phyloP scores from a whole-genome alignment of 2,113 vertebrate genomes.

The Nyctibius bracteatus region DNA sequence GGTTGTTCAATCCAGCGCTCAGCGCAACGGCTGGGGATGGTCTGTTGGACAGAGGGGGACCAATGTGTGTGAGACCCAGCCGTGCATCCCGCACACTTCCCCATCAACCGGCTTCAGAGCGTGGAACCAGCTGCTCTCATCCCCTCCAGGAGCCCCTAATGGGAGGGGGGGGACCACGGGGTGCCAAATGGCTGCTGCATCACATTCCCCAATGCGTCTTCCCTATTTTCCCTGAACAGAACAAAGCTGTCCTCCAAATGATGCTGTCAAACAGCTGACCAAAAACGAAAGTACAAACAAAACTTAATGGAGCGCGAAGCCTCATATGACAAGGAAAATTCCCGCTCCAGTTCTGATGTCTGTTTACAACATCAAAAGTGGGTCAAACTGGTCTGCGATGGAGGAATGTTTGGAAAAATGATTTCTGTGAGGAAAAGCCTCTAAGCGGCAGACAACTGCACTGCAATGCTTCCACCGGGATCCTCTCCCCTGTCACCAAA shows the following conservation, averaged over 20 bases:
- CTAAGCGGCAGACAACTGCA: not conserved
- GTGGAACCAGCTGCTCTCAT: not conserved
- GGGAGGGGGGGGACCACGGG: not conserved
- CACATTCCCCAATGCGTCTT: not conserved
- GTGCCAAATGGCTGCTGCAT: constrained; percentile 1
- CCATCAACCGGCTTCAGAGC: not conserved
- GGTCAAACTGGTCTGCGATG: constrained; percentile 20
- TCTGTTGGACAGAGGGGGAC: not conserved
- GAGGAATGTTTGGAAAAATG: not conserved
- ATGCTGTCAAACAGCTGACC: not conserved
- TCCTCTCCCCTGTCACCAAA: not conserved
- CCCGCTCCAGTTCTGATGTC: constrained; percentile 31
- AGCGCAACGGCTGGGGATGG: fast-evolving
- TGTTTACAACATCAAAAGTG: constrained; percentile 37
- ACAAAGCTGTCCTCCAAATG: not conserved
- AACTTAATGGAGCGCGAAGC: constrained; percentile 46
- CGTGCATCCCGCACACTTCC: not conserved
- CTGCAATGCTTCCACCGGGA: not conserved
- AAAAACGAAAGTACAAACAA: constrained; percentile 38
- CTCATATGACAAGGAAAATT: constrained; percentile 53
- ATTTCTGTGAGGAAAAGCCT: constrained; percentile 27
- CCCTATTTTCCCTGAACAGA: not conserved
- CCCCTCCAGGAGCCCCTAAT: not conserved
- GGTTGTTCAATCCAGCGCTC: not conserved
- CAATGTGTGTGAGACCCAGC: not conserved